Evolutionary conservation across 2,888 invertebrate species (phyloP), one percentile per base, ranked within the genome.

Genomic region (Fragum sueziense): DNA sequence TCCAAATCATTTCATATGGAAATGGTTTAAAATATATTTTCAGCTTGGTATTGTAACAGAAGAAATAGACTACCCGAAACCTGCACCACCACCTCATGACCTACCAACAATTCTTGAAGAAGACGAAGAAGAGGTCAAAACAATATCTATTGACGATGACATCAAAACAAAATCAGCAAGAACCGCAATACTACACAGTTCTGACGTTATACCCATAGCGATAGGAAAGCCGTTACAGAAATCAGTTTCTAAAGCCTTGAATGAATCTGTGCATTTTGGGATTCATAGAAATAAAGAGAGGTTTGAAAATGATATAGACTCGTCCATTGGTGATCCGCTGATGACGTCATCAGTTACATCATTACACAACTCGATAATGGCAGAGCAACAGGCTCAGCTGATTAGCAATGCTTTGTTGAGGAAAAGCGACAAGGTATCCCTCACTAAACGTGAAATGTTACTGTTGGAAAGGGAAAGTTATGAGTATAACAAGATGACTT

Each of bases 201-300:
- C 22, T 25, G 41, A n/a, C 4, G 1, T 65, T 2, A 22, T 65
- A 2, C 67, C 73, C 17, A 76, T 76, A 27, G 74, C 70, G 22
- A 73, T 80, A 6, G 80, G 80, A 9, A 74, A 74, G 6, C 70
- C 76, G 22, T 71, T 80, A 25, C 74, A 76, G 59, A 80, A 80
- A 25, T 65, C 54, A 2, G 29, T 54, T 9, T 34, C 34, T 1
- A 70, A 57, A 70, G 22, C 33, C 25, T 2, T 11, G 11, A 70
- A 31, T 33, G 65, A 65, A 1, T 14, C 25, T 17, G 34, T 29
- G 0, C 41, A 65, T 65, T 33, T 33, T 20, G 61, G 61, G 4
- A 3, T 70, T 25, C 25, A 33, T 29, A 3, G 14, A 62, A 33
- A 34, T 20, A 4, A 25, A 22, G 11, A 65, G 22, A 37, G 34